phyloP scores from a whole-genome alignment of 2,113 vertebrate genomes.

The Galemys pyrenaicus region DNA sequence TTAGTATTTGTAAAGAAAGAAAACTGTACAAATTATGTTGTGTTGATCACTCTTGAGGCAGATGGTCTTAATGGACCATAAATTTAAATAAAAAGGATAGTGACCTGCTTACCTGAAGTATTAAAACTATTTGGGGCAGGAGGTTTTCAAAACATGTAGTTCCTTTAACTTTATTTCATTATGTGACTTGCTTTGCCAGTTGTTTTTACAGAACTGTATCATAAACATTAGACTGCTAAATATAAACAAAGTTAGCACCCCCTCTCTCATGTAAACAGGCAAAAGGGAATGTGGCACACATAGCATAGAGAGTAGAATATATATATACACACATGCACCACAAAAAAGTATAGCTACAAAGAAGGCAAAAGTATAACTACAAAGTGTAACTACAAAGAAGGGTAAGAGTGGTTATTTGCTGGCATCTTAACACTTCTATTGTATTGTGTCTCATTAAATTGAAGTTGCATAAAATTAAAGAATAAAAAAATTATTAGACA shows the following conservation, averaged over 20 bases:
- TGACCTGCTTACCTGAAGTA: not conserved
- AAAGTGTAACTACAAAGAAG: not conserved
- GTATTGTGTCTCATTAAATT: conserved; percentile 7
- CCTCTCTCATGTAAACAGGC: too few species aligned
- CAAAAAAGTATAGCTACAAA: too few species aligned
- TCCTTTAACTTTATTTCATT: conserved; percentile 26
- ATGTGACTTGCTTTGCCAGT: not conserved
- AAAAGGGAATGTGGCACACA: too few species aligned
- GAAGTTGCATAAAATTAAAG: not conserved
- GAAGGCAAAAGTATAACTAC: too few species aligned
- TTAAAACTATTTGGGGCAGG: not conserved
- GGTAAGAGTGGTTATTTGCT: not conserved
- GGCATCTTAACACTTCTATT: not conserved
- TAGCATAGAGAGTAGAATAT: too few species aligned
- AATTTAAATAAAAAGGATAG: not conserved
- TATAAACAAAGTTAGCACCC: not conserved
- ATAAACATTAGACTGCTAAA: conserved; percentile 3
- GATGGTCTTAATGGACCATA: not conserved
- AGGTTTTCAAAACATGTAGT: conserved; percentile 16
- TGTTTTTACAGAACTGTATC: not conserved
- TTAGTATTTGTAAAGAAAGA: not conserved
- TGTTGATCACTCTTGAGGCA: not conserved
- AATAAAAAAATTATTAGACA: conserved; percentile 37
- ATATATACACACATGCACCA: too few species aligned
- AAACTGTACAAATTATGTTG: not conserved